Percentiles rank a stretch among this genome's conserved stretches.
Evolutionary conservation across 2,888 invertebrate genomes (phyloP).

Genomic region (Lepidocyrtinus sp.): DNA sequence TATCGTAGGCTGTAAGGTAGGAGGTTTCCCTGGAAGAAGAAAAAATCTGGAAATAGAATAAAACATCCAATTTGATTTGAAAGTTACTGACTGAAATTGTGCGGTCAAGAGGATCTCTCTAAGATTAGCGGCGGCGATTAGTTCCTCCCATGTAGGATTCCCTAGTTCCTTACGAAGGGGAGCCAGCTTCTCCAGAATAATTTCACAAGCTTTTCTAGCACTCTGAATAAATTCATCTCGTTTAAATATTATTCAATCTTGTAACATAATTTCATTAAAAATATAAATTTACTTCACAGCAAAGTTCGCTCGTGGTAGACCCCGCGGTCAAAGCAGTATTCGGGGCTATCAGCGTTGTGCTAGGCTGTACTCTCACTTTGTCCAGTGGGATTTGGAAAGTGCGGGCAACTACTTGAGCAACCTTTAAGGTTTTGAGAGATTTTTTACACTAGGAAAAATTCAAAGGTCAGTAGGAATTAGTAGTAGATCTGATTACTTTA

Average conservation of each 20-base stretch:
- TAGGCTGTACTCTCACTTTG: slow-evolving; percentile 71
- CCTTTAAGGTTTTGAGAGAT: slow-evolving; percentile 72
- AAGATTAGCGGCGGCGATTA: slow-evolving; percentile 56
- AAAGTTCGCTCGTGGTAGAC: slow-evolving; percentile 71
- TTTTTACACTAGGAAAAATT: too few species aligned
- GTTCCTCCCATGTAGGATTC: slow-evolving; percentile 71
- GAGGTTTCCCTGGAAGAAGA: background rate
- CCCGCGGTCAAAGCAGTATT: slow-evolving; percentile 72
- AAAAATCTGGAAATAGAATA: too few species aligned
- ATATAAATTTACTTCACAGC: slow-evolving; percentile 67
- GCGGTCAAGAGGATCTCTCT: background rate
- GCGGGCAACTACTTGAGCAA: slow-evolving; percentile 72
- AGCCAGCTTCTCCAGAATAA: slow-evolving; percentile 71
- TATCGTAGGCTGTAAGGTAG: slow-evolving; percentile 70
- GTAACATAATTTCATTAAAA: background rate
- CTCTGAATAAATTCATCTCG: slow-evolving; percentile 64
- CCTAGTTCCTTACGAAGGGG: slow-evolving; percentile 71
- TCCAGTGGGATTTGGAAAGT: slow-evolving; percentile 72
- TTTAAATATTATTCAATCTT: background rate
- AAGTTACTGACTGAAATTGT: background rate
- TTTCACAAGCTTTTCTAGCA: slow-evolving; percentile 71
- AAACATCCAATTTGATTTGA: too few species aligned
- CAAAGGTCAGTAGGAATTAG: too few species aligned
- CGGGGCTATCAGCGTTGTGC: slow-evolving; percentile 71
- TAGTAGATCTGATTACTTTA: slow-evolving; percentile 72